Evolutionary conservation across 1,140 invertebrate species (phyloP), one percentile per base, ranked within the genome.

Genomic region (Wasmannia auropunctata): DNA sequence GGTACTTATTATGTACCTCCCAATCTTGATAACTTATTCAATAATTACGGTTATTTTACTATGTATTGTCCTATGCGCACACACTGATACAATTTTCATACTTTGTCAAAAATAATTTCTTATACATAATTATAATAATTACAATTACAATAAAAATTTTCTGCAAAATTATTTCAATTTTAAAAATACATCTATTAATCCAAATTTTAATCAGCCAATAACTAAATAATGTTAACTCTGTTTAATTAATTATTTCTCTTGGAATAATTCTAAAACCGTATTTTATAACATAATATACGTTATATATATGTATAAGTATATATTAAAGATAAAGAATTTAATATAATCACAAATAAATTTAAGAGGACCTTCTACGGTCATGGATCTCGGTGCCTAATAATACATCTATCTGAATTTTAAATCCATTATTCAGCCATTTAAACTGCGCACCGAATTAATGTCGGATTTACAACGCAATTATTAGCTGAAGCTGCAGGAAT

Each of bases 171-270:
- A 34, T 60, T 60, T 6, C 4, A 60, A 5, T 28, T 31, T 28
- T 62, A n/a, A n/a, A n/a, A n/a, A n/a, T n/a, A n/a, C n/a, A n/a
- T n/a, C n/a, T 37, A 22, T 40, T 22, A 40, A 67, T 67, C 10
- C 5, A 16, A 40, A 22, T 40, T 25, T 40, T 25, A 40, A 67
- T 22, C 2, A 67, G n/a, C n/a, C n/a, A n/a, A n/a, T n/a, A n/a
- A n/a, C n/a, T n/a, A 3, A 31, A 63, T 34, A 25, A 25, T 25
- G 43, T 3, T 40, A 40, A 0, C 43, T 69, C 8, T 34, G 0
- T 54, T 14, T 54, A 46, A 14, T 74, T 31, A 31, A 72, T 56
- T 74, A 74, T 56, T 74, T 37, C 37, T 31, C 37, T 74, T n/a
- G n/a, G 8, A 11, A 16, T n/a, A 4, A 34, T 22, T 37, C 16